phyloP scores from a whole-genome alignment of 2,113 vertebrate species.

The human region GRCh38 chr2:46191001-46191500 shows the following conservation, averaged over 20 bases:
- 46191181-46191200: not conserved
- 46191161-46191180: not conserved
- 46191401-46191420: not conserved
- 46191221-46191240: not conserved
- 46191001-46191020: not conserved
- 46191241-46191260: not conserved
- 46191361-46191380: not conserved
- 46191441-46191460: not conserved
- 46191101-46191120: not conserved
- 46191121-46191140: not conserved
- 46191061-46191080: not conserved
- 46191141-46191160: not conserved
- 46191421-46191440: not conserved
- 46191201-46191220: not conserved
- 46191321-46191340: not conserved
- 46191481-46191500: rapidly evolving
- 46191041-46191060: not conserved
- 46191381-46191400: not conserved
- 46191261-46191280: not conserved
- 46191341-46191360: not conserved
- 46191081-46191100: not conserved
- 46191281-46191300: not conserved
- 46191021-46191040: not conserved
- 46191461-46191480: not conserved
- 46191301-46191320: not conserved